phyloP scores from a whole-genome alignment of 2,888 invertebrate species.

The Noctua janthina region DNA sequence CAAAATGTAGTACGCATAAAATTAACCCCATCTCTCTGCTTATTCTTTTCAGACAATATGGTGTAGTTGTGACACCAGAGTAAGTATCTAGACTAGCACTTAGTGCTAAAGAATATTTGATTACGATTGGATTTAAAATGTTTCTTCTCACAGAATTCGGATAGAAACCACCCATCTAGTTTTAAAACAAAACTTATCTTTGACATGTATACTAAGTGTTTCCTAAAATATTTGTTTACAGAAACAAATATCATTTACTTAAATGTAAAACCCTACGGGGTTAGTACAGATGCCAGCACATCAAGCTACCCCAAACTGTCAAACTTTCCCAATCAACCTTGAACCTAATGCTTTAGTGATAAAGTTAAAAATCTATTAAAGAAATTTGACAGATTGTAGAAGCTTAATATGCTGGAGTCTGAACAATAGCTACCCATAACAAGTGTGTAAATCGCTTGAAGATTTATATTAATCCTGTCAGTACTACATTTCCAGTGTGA shows the following conservation, averaged over 20 bases:
- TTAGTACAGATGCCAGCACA: too few species aligned
- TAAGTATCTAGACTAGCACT: conserved; percentile 25
- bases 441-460: neutral
- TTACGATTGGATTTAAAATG: neutral
- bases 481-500: conserved; percentile 44
- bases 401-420: too few species aligned
- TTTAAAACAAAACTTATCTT: neutral
- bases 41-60: conserved; percentile 37
- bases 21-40: neutral
- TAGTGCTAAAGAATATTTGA: neutral
- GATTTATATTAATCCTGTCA: neutral
- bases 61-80: conserved; percentile 48
- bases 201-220: too few species aligned
- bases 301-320: too few species aligned
- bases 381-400: too few species aligned
- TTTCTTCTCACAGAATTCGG: neutral
- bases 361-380: too few species aligned
- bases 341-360: too few species aligned
- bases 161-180: neutral
- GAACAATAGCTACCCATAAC: neutral
- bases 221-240: too few species aligned
- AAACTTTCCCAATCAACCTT: too few species aligned
- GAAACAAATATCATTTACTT: too few species aligned
- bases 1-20: neutral
- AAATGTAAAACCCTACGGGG: too few species aligned